Conservation (phyloP, 2,888 invertebrate genomes). For the Sialis fuliginosa region DNA sequence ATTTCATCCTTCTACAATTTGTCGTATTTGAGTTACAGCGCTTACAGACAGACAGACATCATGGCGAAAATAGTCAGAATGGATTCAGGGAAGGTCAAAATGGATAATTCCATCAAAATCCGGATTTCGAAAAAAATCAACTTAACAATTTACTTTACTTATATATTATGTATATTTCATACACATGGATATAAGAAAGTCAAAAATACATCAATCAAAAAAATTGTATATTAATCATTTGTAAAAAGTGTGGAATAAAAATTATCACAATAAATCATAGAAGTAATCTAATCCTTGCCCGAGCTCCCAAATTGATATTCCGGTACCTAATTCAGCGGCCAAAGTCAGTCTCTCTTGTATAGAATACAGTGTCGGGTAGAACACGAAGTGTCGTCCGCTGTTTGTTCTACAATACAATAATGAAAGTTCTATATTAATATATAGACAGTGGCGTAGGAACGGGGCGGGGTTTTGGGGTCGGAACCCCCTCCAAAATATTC, state of each 20-base stretch:
- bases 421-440: too few relatives aligned
- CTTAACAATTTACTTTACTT: not conserved
- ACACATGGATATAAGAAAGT: not conserved
- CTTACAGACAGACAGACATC: too few relatives aligned
- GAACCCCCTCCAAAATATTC: too few relatives aligned
- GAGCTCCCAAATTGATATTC: conserved; percentile 89
- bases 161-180: too few relatives aligned
- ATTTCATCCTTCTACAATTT: too few relatives aligned
- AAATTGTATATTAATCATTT: not conserved
- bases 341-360: conserved; percentile 64
- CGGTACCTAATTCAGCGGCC: conserved; percentile 61
- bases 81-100: too few relatives aligned
- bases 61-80: too few relatives aligned
- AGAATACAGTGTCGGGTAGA: conserved; percentile 79
- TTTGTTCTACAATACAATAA: conserved; percentile 32
- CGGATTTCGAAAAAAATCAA: not conserved
- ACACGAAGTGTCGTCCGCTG: conserved; percentile 57
- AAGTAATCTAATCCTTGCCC: conserved; percentile 92
- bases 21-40: too few relatives aligned
- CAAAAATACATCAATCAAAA: not conserved
- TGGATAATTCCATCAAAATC: too few relatives aligned
- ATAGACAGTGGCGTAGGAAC: too few relatives aligned
- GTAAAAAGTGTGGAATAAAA: not conserved
- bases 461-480: too few relatives aligned
- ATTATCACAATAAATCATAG: conserved; percentile 52